Evolutionary conservation across 2,113 vertebrate genomes (phyloP).

Genomic region (Anarrhichthys ocellatus): DNA sequence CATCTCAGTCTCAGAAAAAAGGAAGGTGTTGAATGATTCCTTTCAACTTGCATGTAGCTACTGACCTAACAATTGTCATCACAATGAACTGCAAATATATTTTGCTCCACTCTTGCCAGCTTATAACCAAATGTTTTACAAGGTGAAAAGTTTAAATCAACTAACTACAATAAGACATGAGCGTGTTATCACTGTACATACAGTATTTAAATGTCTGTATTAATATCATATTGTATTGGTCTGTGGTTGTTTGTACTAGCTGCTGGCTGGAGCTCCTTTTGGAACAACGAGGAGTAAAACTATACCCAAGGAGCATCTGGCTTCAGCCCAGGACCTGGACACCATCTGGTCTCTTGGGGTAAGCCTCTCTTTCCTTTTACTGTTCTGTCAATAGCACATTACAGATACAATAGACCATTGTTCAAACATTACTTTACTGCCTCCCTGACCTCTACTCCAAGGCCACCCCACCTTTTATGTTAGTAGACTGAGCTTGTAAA

Average conservation of each 20-base stretch:
- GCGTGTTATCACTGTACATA: not conserved
- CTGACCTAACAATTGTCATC: not conserved
- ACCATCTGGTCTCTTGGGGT: conserved; percentile 99
- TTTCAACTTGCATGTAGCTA: not conserved
- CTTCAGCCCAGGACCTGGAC: conserved; percentile 95
- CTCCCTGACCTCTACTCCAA: conserved; percentile 15
- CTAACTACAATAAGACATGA: not conserved
- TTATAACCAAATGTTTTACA: not conserved
- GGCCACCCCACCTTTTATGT: not conserved
- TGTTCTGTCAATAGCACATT: conserved; percentile 46
- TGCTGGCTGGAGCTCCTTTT: conserved; percentile 92
- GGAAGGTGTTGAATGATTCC: not conserved
- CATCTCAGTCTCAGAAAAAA: not conserved
- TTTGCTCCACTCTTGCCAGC: no score
- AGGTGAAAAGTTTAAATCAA: not conserved
- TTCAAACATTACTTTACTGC: conserved; percentile 44
- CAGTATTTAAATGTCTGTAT: not conserved
- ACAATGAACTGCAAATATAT: not conserved
- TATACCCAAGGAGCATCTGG: conserved; percentile 88
- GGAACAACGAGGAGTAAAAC: conserved; percentile 94
- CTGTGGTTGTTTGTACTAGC: conserved; percentile 78
- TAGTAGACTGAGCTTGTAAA: not conserved
- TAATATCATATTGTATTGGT: not conserved
- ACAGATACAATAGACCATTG: conserved; percentile 29
- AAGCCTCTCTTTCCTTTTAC: conserved; percentile 72